These are phyloP conservation scores for Prenolepis imparis DNA, from an alignment of 2,888 invertebrate species.

Conservation along the genomic window DNA sequence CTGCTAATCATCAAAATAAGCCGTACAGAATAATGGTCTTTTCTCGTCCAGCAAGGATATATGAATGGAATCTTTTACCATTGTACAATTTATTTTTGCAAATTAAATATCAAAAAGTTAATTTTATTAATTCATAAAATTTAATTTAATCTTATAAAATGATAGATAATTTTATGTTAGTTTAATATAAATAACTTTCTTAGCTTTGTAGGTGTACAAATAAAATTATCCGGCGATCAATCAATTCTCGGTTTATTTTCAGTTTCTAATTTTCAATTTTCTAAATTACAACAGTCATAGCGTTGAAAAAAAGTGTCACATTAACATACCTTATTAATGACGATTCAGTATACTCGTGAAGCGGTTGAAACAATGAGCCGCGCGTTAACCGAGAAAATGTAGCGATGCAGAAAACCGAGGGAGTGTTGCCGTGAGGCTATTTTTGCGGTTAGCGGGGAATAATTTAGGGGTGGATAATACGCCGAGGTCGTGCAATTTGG, in stretches of 20 bases:
- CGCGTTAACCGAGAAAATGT: slow-evolving; percentile 60
- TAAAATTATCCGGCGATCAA: not conserved
- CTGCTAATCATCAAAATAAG: slow-evolving; percentile 32
- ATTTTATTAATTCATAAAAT: not conserved
- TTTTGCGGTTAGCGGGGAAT: slow-evolving; percentile 84
- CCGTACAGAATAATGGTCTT: not conserved
- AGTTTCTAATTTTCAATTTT: not conserved
- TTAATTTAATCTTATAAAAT: not conserved
- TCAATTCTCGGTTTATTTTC: not conserved
- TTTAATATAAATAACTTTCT: not conserved
- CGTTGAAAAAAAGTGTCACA: not conserved
- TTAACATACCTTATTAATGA: slow-evolving; percentile 35
- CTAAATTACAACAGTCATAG: not conserved
- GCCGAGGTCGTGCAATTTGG: slow-evolving; percentile 78
- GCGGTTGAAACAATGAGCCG: slow-evolving; percentile 66
- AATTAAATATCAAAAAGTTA: not conserved
- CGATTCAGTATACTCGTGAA: slow-evolving; percentile 54
- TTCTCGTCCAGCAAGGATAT: not conserved
- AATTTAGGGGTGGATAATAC: slow-evolving; percentile 83
- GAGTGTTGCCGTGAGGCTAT: slow-evolving; percentile 76
- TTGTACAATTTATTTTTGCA: not conserved
- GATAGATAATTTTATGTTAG: not conserved
- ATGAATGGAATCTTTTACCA: not conserved
- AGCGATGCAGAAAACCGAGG: slow-evolving; percentile 55
- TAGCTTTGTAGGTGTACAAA: not conserved